Base-by-base conservation (phyloP, 2,888 invertebrate genomes). In the Sturmia bella region DNA sequence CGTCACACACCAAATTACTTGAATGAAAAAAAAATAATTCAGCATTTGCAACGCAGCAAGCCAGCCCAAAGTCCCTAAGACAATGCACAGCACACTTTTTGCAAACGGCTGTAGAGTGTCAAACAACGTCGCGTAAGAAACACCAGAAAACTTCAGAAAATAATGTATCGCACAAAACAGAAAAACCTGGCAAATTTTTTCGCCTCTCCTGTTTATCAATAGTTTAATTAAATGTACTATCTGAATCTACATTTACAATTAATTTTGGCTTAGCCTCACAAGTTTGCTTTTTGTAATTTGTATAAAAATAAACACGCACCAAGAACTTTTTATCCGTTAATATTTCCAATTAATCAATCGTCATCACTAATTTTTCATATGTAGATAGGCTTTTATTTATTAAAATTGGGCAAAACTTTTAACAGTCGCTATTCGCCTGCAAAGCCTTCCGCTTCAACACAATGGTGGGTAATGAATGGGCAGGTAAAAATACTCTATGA, bases 41-140 rank as follows among this genome's bases (percentile, higher is more conserved):
- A 84, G 77, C 83, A 66, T 48, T 80, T 85, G 78, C 66, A 87
- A 86, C 86, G 85, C 75, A 85, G 86, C 83, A 70, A 83, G 73
- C 84, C 81, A 84, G 75, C 15, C 50, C 43, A 81, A 57, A 77
- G 83, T 79, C 79, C 72, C 56, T 80, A 59, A 61, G 54, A 76
- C 56, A 70, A 63, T 41, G 15, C 61, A 84, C 85, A 84, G 84
- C 50, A 54, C 79, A 84, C 84, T 85, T 80, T 59, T 69, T 74
- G 72, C 43, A 37, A 80, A 83, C 85, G 63, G 68, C 84, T 84
- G 64, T 84, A 84, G 61, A 82, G 66, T 83, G 64, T 77, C 80
- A 80, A 78, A 72, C 52, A 72, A 59, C 56, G 61, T 68, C 54
- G 50, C 7, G 37, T 13, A 1, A 39, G 17, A 2, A 21, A 1